Evolutionary conservation across 2,888 invertebrate genomes (phyloP).

Genomic region (Muscina levida): DNA sequence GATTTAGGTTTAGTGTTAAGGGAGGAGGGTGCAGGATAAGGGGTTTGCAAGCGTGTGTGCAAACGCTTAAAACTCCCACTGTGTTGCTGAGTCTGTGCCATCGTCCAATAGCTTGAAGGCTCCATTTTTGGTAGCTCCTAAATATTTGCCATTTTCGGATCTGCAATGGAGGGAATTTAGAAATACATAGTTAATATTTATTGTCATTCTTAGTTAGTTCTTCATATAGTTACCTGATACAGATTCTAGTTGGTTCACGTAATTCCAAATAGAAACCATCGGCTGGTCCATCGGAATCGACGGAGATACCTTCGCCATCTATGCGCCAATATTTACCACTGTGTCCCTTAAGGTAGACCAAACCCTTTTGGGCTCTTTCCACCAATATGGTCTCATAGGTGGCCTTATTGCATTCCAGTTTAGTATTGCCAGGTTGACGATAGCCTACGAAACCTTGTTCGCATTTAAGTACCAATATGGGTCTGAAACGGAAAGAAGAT

Average conservation of each 20-base stretch:
- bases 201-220: neutral
- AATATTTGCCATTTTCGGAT: slow-evolving; percentile 85
- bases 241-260: slow-evolving; percentile 94
- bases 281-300: slow-evolving; percentile 90
- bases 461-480: slow-evolving; percentile 95
- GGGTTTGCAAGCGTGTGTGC: neutral
- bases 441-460: slow-evolving; percentile 98
- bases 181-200: neutral
- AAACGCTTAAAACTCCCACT: slow-evolving; percentile 92
- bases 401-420: slow-evolving; percentile 97
- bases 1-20: neutral
- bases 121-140: slow-evolving; percentile 95
- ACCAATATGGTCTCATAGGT: slow-evolving; percentile 96
- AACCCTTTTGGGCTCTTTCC: slow-evolving; percentile 92
- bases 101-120: slow-evolving; percentile 91
- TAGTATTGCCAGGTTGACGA: slow-evolving; percentile 87
- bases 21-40: neutral
- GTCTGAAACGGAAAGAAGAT: slow-evolving; percentile 81
- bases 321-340: slow-evolving; percentile 97
- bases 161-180: slow-evolving; percentile 66
- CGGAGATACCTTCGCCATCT: slow-evolving; percentile 91
- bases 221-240: slow-evolving; percentile 83
- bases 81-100: slow-evolving; percentile 89
- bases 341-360: slow-evolving; percentile 95
- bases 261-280: slow-evolving; percentile 95